Evolutionary conservation across 2,113 vertebrate genomes (phyloP).

Genomic region (Pardalotus punctatus): DNA sequence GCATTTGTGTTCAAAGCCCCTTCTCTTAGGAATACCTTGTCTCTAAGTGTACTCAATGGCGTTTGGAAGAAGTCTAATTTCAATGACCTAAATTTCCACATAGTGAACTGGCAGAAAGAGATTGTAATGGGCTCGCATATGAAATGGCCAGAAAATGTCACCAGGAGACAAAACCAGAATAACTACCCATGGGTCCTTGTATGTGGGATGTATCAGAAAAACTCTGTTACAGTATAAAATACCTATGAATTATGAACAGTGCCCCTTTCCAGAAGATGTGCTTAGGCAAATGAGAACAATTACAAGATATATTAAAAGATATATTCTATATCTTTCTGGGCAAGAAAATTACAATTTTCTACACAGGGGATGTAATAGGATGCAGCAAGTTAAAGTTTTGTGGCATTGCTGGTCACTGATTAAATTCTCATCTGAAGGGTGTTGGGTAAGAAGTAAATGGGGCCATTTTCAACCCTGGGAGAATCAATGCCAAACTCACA

Average conservation of each 20-base stretch:
- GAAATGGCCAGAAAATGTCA: background rate
- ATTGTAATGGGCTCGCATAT: background rate
- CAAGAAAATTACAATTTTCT: background rate
- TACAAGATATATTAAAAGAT: background rate
- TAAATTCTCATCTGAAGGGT: background rate
- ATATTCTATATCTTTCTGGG: background rate
- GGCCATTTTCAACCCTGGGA: background rate
- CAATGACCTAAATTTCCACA: background rate
- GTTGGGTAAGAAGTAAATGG: background rate
- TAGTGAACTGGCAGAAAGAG: background rate
- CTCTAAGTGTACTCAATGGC: background rate
- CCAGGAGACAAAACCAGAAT: background rate
- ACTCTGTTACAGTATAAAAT: background rate
- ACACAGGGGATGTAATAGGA: background rate
- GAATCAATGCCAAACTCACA: background rate
- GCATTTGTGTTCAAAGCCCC: background rate
- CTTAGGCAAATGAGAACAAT: background rate
- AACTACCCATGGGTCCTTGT: background rate
- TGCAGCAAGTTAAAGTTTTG: background rate
- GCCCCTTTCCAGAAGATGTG: background rate
- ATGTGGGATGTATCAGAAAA: no score
- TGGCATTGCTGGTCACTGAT: accelerated
- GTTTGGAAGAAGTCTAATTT: background rate
- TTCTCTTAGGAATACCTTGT: background rate
- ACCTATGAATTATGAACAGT: background rate